phyloP scores from a whole-genome alignment of 2,113 vertebrate genomes.

The Zootoca vivipara region DNA sequence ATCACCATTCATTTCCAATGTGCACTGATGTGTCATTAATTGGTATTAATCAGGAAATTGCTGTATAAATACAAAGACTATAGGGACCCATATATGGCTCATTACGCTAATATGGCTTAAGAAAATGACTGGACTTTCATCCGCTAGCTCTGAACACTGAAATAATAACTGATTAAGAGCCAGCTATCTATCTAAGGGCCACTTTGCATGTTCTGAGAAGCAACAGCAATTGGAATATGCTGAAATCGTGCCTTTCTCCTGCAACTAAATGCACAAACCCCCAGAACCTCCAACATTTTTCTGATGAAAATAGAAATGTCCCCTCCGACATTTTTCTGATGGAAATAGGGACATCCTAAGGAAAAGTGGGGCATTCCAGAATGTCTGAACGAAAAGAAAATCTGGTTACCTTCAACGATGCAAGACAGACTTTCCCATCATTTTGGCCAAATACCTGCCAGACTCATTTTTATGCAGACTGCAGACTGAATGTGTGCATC shows the following conservation, averaged over 20 bases:
- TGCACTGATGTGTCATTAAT: constrained; percentile 66
- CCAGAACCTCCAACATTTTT: too few relatives aligned
- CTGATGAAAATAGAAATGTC: too few relatives aligned
- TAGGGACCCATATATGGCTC: constrained; percentile 45
- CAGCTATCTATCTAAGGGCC: not conserved
- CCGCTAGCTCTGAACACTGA: constrained; percentile 17
- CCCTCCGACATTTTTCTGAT: too few relatives aligned
- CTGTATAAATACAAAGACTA: constrained; percentile 51
- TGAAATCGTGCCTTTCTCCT: not conserved
- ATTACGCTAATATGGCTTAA: constrained; percentile 63
- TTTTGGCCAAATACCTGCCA: not conserved
- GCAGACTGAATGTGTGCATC: not conserved
- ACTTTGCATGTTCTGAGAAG: not conserved
- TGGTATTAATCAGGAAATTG: constrained; percentile 73
- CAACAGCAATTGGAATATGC: not conserved
- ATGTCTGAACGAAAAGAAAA: not conserved
- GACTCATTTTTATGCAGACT: not conserved
- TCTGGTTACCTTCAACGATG: not conserved
- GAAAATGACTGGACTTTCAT: constrained; percentile 53
- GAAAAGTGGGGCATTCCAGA: too few relatives aligned
- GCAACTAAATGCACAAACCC: not conserved
- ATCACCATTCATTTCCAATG: constrained; percentile 65
- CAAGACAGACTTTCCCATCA: not conserved
- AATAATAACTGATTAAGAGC: constrained; percentile 30
- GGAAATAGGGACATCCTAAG: too few relatives aligned